phyloP scores from a whole-genome alignment of 2,888 invertebrate genomes.

The Campoplex nolae region DNA sequence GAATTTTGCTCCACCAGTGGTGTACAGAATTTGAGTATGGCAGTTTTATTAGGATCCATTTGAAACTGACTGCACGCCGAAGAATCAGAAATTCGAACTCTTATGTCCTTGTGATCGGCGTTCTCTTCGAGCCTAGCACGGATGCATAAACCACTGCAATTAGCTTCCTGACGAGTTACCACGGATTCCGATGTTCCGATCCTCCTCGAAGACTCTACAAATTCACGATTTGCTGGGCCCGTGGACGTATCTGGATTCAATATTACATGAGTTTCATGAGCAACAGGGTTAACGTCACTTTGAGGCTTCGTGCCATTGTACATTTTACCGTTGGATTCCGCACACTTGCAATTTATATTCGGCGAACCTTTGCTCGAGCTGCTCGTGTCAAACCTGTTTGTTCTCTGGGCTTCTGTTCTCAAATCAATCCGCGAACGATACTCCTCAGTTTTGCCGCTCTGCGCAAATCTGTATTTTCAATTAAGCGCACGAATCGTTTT shows the following conservation, averaged over 20 bases:
- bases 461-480: slow-evolving; percentile 71
- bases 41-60: slow-evolving; percentile 20
- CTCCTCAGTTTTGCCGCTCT: slow-evolving; percentile 66
- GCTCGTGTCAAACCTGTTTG: slow-evolving; percentile 66
- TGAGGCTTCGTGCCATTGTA: slow-evolving; percentile 56
- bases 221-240: slow-evolving; percentile 40
- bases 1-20: slow-evolving; percentile 33
- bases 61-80: slow-evolving; percentile 17
- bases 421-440: slow-evolving; percentile 48
- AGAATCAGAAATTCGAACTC: slow-evolving; percentile 59
- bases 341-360: slow-evolving; percentile 66
- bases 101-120: slow-evolving; percentile 59
- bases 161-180: slow-evolving; percentile 18
- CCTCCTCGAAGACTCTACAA: slow-evolving; percentile 3
- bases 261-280: slow-evolving; percentile 47
- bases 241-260: slow-evolving; percentile 56
- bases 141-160: slow-evolving; percentile 55
- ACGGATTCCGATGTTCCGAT: slow-evolving; percentile 23
- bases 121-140: slow-evolving; percentile 65
- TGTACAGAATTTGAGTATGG: slow-evolving; percentile 52
- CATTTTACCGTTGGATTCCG: slow-evolving; percentile 68
- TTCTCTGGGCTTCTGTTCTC: slow-evolving; percentile 66
- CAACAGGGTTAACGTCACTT: slow-evolving; percentile 1
- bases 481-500: slow-evolving; percentile 59
- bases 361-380: slow-evolving; percentile 59